phyloP scores from a whole-genome alignment of 2,797 vertebrate species.

The Zonotrichia albicollis region DNA sequence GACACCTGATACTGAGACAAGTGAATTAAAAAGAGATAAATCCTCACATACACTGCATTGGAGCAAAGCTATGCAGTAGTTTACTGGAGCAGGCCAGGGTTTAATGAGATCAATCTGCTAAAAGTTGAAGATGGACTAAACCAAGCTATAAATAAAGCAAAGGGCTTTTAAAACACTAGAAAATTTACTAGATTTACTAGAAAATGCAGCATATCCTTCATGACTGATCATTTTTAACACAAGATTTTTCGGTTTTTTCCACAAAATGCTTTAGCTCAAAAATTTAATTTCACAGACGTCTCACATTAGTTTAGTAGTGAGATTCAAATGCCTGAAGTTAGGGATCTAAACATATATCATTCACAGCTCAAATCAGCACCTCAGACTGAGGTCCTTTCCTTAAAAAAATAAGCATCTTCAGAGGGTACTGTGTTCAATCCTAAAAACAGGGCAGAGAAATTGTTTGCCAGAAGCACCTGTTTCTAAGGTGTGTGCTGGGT shows the following conservation, averaged over 20 bases:
- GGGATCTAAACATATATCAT: not conserved
- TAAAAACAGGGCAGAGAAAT: not conserved
- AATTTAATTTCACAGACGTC: not conserved
- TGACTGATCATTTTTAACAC: not conserved
- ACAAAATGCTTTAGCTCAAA: not conserved
- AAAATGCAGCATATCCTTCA: not conserved
- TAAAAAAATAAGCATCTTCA: not conserved
- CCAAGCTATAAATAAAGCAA: constrained; percentile 14
- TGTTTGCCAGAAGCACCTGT: not conserved
- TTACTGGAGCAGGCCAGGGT: not conserved
- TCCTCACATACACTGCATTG: not conserved
- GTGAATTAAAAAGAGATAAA: constrained; percentile 20
- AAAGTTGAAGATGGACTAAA: not conserved
- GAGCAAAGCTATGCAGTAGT: not conserved
- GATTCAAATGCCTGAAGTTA: not conserved
- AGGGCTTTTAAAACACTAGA: not conserved
- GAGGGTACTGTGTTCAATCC: not conserved
- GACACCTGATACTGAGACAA: constrained; percentile 19
- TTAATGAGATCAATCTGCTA: not conserved
- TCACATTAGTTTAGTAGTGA: not conserved
- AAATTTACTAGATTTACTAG: not conserved
- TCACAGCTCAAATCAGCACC: not conserved
- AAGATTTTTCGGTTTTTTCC: not conserved
- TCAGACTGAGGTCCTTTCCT: not conserved
- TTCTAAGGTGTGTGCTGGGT: not conserved